Base-by-base conservation (phyloP, 2,888 invertebrate genomes). In the Galeruca laticollis region DNA sequence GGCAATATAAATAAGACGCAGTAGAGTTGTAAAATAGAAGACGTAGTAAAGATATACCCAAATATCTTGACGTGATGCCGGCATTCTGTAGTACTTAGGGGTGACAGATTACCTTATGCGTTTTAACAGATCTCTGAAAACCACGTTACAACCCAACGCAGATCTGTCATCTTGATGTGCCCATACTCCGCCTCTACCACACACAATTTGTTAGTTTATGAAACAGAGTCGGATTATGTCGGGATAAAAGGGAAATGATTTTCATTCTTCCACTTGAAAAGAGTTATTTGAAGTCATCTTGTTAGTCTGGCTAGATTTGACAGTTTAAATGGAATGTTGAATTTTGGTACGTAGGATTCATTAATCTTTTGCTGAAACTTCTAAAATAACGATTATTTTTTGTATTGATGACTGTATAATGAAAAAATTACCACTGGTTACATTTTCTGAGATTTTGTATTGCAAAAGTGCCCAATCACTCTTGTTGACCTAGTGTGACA, bases 71-170 rank as follows among this genome's bases (percentile, higher is more conserved):
- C 77, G 75, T 76, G 78, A 77, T 63, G 64, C 75, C 78, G 76
- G 78, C 79, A 80, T 79, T 81, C 78, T 78, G 78, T 79, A 79
- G 79, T 78, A 78, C 78, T 81, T 82, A 81, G 80, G 77, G 79
- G 78, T 82, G 82, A 82, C 82, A 81, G 81, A 82, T 82, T 80
- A 81, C 82, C 81, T 80, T 80, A 79, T 80, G 77, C 77, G 78
- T 62, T 57, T 57, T 79, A 78, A 66, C 67, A 54, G 67, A 52
- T 54, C 60, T 66, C 69, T 60, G 49, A 49, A 62, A 71, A 68
- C 71, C 69, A 59, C 61, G 66, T 61, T 54, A 71, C 71, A 68
- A 51, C 68, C 68, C 65, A 65, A 52, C 65, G 43, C 61, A 69
- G 65, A 69, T 72, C 71, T 69, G 66, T 72, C 71, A 69, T 62